These are phyloP conservation scores for Heliocidaris tuberculata DNA, from an alignment of 35 echinoderm and acorn worm genomes.

Conservation along the genomic window DNA sequence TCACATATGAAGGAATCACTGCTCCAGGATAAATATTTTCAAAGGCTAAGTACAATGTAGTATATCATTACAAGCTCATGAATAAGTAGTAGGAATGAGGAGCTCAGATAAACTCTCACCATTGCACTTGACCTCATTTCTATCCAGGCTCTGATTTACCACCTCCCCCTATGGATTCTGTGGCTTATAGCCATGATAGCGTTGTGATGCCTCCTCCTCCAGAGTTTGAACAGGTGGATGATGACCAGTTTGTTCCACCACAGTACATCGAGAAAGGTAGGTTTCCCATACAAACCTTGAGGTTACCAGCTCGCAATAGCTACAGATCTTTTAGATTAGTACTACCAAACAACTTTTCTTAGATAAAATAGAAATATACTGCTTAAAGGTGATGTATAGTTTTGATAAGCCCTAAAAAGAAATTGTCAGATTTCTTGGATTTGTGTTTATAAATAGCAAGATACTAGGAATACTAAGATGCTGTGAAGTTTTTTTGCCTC, in stretches of 20 bases:
- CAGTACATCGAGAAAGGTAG: conserved; percentile 82
- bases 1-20: no score
- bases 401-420: no score
- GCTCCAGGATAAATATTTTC: no score
- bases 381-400: no score
- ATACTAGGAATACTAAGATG: no score
- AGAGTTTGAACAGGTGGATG: conserved; percentile 65
- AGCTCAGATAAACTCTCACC: background rate
- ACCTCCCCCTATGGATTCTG: conserved; percentile 72
- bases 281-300: background rate
- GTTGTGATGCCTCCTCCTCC: conserved; percentile 79
- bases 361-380: no score
- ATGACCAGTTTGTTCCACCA: conserved; percentile 60
- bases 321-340: background rate
- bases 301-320: background rate
- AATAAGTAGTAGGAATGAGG: background rate
- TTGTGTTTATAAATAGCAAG: no score
- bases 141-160: conserved; percentile 38
- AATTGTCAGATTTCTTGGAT: no score
- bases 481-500: no score
- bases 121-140: background rate
- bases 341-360: no score
- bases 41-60: no score
- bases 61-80: no score
- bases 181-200: conserved; percentile 21